Base-by-base conservation (phyloP, 64 coral and sea anemone species). In the Platygyra sinensis region DNA sequence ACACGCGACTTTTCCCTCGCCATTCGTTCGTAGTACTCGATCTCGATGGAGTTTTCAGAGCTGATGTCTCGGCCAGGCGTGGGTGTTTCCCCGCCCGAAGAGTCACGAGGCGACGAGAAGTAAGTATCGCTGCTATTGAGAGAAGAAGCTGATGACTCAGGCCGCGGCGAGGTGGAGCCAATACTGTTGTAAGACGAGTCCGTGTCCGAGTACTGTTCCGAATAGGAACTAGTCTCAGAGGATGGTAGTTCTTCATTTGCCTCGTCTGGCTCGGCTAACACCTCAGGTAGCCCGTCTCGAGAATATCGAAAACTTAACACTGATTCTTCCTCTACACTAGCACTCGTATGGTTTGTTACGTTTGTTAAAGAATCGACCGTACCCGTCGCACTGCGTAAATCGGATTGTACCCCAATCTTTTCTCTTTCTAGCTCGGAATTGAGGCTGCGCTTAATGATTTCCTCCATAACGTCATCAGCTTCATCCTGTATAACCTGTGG, bases 171-270 rank as follows among this genome's bases (percentile, higher is more conserved):
- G 22, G 65, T 81, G 14, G 95, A 94, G 9, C 65, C 95, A 62
- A 71, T 88, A 64, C 95, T 97, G 78, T 93, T 94, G 72, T 97
- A 97, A 0, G 95, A 97, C 18, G 95, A 97, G 75, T 97, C 95
- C 24, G 91, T 93, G 27, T 95, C 94, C 25, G 94, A 95, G 18
- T 39, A 92, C 14, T 80, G 60, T 16, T 94, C 80, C 22, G 76
- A 79, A 22, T 13, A 57, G 5, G 81, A 85, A 64, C 81, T 85
- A 36, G 19, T 27, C 19, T 85, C 81, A 22, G 81, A 85, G 71
- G 81, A 85, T 71, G 81, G 22, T 4, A 61, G 62, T 49, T 72
- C 76, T 55, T 79, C 76, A 57, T 39, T 79, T 24, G 50, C 31
- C 12, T 52, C 10, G 13, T 85, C 81, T 28, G 39, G 71, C 67